phyloP scores from a whole-genome alignment of 1,140 invertebrate species.

The Eumaeus atala region DNA sequence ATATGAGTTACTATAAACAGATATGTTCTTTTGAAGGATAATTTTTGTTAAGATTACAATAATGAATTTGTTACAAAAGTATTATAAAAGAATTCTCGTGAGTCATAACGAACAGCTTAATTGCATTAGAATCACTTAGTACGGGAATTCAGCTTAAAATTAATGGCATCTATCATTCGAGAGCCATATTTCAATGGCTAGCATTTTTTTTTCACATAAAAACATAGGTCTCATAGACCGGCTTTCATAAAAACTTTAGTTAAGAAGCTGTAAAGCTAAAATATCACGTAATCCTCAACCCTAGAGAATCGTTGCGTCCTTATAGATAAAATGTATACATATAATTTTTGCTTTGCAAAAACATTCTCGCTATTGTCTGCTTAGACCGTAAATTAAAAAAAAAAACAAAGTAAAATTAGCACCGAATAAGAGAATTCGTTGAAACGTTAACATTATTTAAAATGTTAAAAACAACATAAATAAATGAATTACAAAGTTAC shows the following conservation, averaged over 20 bases:
- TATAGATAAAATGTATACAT: conserved; percentile 46
- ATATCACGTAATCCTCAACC: conserved; percentile 64
- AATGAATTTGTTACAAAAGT: conserved; percentile 24
- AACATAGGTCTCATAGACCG: conserved; percentile 54
- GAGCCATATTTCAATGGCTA: neutral
- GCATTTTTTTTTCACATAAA: conserved; percentile 3
- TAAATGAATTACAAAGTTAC: no score
- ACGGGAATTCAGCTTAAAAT: neutral
- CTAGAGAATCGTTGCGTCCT: conserved; percentile 53
- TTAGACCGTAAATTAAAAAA: conserved; percentile 43
- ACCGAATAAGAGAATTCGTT: conserved; percentile 30
- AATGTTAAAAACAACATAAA: no score
- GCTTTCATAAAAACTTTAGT: conserved; percentile 46
- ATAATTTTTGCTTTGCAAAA: conserved; percentile 65
- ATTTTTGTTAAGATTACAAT: conserved; percentile 26
- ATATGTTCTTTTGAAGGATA: conserved; percentile 59
- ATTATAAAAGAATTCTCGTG: conserved; percentile 21
- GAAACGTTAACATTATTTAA: no score
- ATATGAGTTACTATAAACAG: conserved; percentile 52
- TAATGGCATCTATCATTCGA: neutral
- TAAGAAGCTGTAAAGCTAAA: conserved; percentile 70
- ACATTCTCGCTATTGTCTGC: conserved; percentile 52
- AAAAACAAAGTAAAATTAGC: conserved; percentile 44
- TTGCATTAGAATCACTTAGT: neutral
- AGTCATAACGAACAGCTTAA: conserved; percentile 9